Conservation (phyloP, 2,888 invertebrate species). For the Pseudococcus longispinus region DNA sequence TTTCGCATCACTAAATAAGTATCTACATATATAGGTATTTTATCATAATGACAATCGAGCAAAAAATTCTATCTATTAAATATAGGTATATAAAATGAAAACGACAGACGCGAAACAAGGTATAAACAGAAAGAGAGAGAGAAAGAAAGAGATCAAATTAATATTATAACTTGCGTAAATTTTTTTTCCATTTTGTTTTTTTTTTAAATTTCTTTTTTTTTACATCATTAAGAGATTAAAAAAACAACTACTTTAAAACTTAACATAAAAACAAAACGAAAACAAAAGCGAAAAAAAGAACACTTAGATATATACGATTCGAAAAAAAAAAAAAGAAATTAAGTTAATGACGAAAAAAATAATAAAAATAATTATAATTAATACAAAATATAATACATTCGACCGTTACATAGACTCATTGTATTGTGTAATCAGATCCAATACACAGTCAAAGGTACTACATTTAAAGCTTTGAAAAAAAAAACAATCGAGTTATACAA, state of each 20-base stretch:
- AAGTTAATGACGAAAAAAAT: conserved; percentile 26
- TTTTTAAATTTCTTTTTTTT: background rate
- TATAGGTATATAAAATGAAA: background rate
- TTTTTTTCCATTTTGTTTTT: background rate
- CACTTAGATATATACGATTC: background rate
- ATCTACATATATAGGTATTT: background rate
- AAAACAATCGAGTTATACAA: background rate
- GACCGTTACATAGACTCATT: conserved; percentile 1
- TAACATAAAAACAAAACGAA: conserved; percentile 38
- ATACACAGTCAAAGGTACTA: conserved; percentile 28
- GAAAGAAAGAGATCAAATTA: conserved; percentile 21
- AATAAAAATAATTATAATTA: conserved; percentile 15
- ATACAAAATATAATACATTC: conserved; percentile 28
- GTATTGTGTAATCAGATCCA: background rate
- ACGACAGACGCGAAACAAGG: conserved; percentile 16
- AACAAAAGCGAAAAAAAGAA: conserved; percentile 25
- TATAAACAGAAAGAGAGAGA: background rate
- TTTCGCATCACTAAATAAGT: background rate
- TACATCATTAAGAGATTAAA: conserved; percentile 2
- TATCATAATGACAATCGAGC: conserved; percentile 2
- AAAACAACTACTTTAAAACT: conserved; percentile 30
- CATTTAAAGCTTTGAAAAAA: conserved; percentile 4
- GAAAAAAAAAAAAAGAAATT: conserved; percentile 21
- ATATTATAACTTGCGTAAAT: conserved; percentile 30
- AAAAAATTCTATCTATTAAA: conserved; percentile 1